Conservation (phyloP, 2,113 vertebrate species). For the Glaucomys volans region DNA sequence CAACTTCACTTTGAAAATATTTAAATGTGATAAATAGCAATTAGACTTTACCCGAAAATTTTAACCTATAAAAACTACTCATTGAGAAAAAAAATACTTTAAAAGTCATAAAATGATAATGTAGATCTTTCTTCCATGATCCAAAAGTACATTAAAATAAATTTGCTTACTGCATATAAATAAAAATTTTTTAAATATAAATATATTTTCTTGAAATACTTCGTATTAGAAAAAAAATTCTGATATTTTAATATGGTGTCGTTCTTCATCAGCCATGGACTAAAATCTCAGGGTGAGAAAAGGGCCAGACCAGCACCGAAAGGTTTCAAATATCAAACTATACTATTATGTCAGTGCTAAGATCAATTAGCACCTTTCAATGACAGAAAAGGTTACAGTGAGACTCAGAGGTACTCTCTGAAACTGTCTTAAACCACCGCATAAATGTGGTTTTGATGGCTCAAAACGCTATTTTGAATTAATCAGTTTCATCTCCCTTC, state of each 20-base stretch:
- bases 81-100: not conserved
- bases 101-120: constrained; percentile 54
- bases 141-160: constrained; percentile 39
- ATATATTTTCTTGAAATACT: not conserved
- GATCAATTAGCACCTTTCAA: constrained; percentile 90
- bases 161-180: not conserved
- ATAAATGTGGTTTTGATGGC: constrained; percentile 67
- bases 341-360: constrained; percentile 87
- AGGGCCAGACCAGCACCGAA: constrained; percentile 82
- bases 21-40: not conserved
- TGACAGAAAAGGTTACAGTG: constrained; percentile 87
- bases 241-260: constrained; percentile 66
- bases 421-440: constrained; percentile 33
- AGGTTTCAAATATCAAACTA: constrained; percentile 90
- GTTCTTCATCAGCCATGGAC: constrained; percentile 75
- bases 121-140: not conserved
- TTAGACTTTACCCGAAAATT: constrained; percentile 58
- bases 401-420: constrained; percentile 70
- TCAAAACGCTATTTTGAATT: constrained; percentile 63
- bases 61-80: constrained; percentile 62
- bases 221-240: not conserved
- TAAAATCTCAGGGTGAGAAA: constrained; percentile 87
- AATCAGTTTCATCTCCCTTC: constrained; percentile 56
- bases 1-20: constrained; percentile 38
- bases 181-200: constrained; percentile 26